phyloP scores from a whole-genome alignment of 2,888 invertebrate species.

The Ornithoptera priamus region DNA sequence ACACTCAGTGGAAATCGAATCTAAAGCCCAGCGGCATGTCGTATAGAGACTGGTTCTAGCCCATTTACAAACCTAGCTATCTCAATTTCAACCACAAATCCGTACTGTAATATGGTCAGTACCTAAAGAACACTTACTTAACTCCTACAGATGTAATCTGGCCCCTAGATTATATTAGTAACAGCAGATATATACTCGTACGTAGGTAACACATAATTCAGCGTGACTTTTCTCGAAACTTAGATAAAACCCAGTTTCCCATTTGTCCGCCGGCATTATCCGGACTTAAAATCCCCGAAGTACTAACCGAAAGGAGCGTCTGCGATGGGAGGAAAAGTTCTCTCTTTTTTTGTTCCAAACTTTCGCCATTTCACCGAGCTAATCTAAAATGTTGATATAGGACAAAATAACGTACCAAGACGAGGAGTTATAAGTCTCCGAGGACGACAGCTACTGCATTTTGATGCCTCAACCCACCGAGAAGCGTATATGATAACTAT shows the following conservation, averaged over 20 bases:
- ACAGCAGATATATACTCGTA: background rate
- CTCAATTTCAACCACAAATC: no score
- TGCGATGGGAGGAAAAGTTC: slow-evolving; percentile 4
- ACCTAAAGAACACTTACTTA: background rate
- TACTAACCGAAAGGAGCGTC: slow-evolving; percentile 27
- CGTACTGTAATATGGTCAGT: no score
- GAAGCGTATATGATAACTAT: no score
- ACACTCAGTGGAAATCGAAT: no score
- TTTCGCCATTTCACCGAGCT: slow-evolving; percentile 19
- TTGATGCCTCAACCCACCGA: no score
- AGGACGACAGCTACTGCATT: background rate
- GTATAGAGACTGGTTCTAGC: no score
- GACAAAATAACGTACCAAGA: background rate
- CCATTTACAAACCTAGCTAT: no score
- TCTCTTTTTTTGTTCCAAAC: slow-evolving; percentile 19
- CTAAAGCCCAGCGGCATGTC: no score
- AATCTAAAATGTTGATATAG: slow-evolving; percentile 14
- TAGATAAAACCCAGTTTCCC: slow-evolving; percentile 26
- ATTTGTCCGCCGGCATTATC: slow-evolving; percentile 26
- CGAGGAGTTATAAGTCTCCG: background rate
- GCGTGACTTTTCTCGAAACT: slow-evolving; percentile 22
- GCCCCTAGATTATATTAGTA: slow-evolving; percentile 14
- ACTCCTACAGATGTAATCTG: slow-evolving; percentile 3
- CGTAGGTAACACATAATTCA: slow-evolving; percentile 4
- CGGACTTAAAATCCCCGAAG: slow-evolving; percentile 29